A percentile compares a stretch with the other conserved stretches of the same genome.
Conservation (phyloP, 2,888 invertebrate genomes). For the Stegophylla sp. region DNA sequence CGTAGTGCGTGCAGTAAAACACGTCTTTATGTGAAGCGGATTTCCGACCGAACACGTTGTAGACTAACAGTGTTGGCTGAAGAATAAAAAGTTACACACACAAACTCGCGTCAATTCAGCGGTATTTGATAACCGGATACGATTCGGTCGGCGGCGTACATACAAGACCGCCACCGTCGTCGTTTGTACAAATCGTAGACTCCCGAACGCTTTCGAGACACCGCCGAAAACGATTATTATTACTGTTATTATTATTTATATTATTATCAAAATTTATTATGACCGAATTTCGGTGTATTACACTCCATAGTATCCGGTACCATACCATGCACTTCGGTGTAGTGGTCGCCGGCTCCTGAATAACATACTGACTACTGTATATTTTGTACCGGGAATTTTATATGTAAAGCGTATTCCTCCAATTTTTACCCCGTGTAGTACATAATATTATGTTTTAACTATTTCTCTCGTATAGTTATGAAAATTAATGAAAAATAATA, state of each 20-base stretch:
- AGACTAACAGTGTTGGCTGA: background rate
- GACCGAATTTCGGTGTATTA: too few species aligned
- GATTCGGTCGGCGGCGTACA: conserved; percentile 12
- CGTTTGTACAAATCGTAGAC: background rate
- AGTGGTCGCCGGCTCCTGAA: too few species aligned
- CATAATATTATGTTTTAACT: too few species aligned
- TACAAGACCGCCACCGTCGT: background rate
- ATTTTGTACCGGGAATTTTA: too few species aligned
- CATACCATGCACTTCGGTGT: too few species aligned
- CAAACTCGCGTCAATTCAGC: background rate
- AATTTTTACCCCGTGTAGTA: too few species aligned
- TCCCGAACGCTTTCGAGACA: conserved; percentile 30
- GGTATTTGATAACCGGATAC: conserved; percentile 46
- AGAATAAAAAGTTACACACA: conserved; percentile 37
- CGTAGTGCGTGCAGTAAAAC: conserved; percentile 11
- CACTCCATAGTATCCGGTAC: too few species aligned
- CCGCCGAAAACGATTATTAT: background rate
- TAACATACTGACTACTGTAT: background rate
- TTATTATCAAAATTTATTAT: too few species aligned
- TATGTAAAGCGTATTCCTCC: too few species aligned
- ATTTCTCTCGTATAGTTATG: too few species aligned
- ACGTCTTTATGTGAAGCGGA: background rate
- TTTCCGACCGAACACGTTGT: background rate
- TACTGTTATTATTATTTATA: too few species aligned
- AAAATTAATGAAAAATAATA: too few species aligned